Percentiles rank a stretch among this genome's conserved stretches.
These are phyloP conservation scores for Hyposoter dolosus DNA, from an alignment of 2,888 invertebrate genomes.

Conservation along the genomic window DNA sequence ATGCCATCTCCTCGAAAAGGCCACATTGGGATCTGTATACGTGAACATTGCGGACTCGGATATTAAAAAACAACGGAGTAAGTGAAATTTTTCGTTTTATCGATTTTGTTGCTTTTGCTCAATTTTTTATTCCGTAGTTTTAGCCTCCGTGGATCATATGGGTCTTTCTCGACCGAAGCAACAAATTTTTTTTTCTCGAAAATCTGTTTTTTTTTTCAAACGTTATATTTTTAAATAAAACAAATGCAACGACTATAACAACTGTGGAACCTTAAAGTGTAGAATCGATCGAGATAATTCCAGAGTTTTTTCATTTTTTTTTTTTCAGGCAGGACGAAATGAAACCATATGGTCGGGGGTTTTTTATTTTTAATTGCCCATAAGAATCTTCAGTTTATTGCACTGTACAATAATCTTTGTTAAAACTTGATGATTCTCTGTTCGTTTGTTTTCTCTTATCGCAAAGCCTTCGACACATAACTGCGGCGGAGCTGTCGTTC, in stretches of 20 bases:
- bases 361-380: too few species aligned
- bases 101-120: not conserved
- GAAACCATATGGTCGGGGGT: too few species aligned
- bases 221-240: too few species aligned
- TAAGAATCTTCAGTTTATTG: not conserved
- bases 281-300: too few species aligned
- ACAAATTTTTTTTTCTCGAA: too few species aligned
- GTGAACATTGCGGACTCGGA: slow-evolving; percentile 59
- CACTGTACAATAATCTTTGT: not conserved
- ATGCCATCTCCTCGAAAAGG: slow-evolving; percentile 70
- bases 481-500: not conserved
- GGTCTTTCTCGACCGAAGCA: too few species aligned
- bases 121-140: not conserved
- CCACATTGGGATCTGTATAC: slow-evolving; percentile 56
- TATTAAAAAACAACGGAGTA: slow-evolving; percentile 4
- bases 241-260: too few species aligned
- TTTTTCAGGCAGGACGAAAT: too few species aligned
- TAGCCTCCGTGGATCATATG: not conserved
- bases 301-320: too few species aligned
- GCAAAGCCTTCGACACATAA: not conserved
- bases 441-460: not conserved
- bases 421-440: not conserved
- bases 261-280: too few species aligned
- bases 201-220: too few species aligned
- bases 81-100: not conserved